Evolutionary conservation across 2,113 vertebrate species (phyloP).

Genomic region (Cheilinus undulatus): DNA sequence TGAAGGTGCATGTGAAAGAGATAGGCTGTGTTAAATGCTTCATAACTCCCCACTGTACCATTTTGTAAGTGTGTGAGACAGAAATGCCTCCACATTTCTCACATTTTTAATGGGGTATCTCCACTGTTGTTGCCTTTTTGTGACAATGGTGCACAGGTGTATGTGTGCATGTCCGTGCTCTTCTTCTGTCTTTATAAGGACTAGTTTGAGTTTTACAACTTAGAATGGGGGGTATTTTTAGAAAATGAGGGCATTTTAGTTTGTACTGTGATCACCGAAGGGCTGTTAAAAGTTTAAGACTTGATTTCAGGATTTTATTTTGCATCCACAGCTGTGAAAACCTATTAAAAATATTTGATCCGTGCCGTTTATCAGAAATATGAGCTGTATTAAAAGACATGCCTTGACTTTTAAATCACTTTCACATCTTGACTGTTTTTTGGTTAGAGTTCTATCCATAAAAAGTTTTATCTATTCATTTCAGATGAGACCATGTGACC

Average conservation of each 20-base stretch:
- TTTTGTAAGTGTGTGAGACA: neutral
- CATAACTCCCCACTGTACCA: slow-evolving; percentile 1
- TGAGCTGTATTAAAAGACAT: neutral
- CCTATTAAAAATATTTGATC: neutral
- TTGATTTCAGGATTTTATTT: neutral
- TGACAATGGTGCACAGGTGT: neutral
- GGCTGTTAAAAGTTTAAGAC: neutral
- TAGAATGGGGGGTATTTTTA: neutral
- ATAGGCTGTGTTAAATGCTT: slow-evolving; percentile 20
- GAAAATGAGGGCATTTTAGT: neutral
- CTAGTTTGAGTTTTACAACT: neutral
- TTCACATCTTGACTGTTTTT: too few relatives aligned
- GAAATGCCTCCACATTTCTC: slow-evolving; percentile 13
- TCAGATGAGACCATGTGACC: too few relatives aligned
- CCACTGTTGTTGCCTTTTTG: slow-evolving; percentile 35
- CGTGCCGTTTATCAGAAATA: neutral
- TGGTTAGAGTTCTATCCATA: too few relatives aligned
- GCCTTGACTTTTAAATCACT: neutral
- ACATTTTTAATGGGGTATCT: slow-evolving; percentile 78
- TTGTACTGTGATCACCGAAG: neutral
- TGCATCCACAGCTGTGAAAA: neutral
- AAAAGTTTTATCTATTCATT: too few relatives aligned
- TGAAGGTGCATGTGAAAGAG: neutral
- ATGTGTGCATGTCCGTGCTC: neutral
- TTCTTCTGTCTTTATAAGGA: slow-evolving; percentile 1